Conservation (phyloP, 2,113 vertebrate species). For the Dunckerocampus dactyliophorus region DNA sequence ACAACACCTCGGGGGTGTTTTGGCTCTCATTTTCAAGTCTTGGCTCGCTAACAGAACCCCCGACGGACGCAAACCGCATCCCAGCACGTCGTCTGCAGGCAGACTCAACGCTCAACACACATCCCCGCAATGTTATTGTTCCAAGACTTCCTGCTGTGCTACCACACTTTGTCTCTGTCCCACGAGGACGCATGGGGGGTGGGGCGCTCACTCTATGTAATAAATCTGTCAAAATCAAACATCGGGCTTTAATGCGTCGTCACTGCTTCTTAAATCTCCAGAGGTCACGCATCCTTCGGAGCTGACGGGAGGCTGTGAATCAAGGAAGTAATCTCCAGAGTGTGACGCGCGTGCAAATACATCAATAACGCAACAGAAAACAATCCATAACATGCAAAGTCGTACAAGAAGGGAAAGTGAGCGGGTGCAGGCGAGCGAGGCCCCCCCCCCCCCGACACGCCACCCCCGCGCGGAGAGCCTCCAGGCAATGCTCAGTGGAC, state of each 20-base stretch:
- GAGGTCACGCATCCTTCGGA: conserved; percentile 5
- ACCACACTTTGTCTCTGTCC: conserved; percentile 13
- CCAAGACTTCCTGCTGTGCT: conserved; percentile 31
- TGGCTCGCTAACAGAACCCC: conserved; percentile 17
- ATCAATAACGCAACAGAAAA: neutral
- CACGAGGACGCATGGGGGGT: conserved; percentile 9
- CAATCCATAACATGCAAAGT: neutral
- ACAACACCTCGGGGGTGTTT: conserved; percentile 33
- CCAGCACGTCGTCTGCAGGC: neutral
- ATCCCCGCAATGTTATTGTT: conserved; percentile 26
- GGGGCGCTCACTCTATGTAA: conserved; percentile 29
- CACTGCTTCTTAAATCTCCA: conserved; percentile 1
- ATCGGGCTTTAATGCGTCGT: neutral
- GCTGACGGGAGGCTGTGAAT: conserved; percentile 6
- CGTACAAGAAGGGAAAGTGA: neutral
- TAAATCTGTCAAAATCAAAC: conserved; percentile 31
- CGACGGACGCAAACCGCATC: conserved; percentile 1
- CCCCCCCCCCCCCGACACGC: too few relatives aligned
- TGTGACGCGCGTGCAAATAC: neutral
- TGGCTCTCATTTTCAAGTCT: conserved; percentile 21
- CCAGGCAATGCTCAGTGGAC: too few relatives aligned
- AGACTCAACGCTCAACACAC: neutral
- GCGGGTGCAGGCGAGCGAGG: too few relatives aligned
- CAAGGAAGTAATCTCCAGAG: neutral
- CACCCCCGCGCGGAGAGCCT: neutral